Evolutionary conservation across 2,797 vertebrate genomes (phyloP), one percentile per base, ranked within the genome.

Genomic region (Sebastes itinus): DNA sequence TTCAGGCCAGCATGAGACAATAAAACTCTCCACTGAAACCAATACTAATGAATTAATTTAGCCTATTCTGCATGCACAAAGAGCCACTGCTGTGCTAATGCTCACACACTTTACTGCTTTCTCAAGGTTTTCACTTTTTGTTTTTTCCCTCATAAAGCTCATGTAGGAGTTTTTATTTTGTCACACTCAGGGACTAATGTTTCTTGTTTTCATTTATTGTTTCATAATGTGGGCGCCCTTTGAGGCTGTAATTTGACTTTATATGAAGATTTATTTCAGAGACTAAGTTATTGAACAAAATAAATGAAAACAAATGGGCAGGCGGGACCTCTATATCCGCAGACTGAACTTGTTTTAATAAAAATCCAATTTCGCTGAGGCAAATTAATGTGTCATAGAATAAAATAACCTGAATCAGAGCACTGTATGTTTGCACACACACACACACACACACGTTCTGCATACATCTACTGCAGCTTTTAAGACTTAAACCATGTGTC

Each of bases 11-110:
- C 18, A 28, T 12, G 25, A 11, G 55, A 61, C 52, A 72, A 68
- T 83, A 71, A 81, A 85, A 65, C 7, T 33, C 64, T 65, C n/a
- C n/a, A 32, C 25, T 71, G 52, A 79, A 80, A 84, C 69, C 66
- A 54, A 55, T 42, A 58, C 13, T 59, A 38, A 82, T 77, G 33
- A 58, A 55, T 75, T 54, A 11, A 25, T 60, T 35, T 33, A 38
- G 35, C 71, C 32, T 80, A 67, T 46, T 63, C 32, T 38, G 27
- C 23, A 83, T 1, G 1, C 14, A 75, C 28, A 82, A 59, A 74
- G 42, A 72, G 62, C 10, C 56, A 56, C 58, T 27, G 33, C n/a
- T 78, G 23, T 52, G 58, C 69, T 62, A 61, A 52, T 61, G 6
- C 11, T 68, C 35, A 20, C 66, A 56, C 4, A 30, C 12, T 85